Percentiles rank a stretch among this genome's conserved stretches.
These are phyloP conservation scores for Phylloscopus trochilus DNA, from an alignment of 2,113 vertebrate genomes.

Conservation along the genomic window DNA sequence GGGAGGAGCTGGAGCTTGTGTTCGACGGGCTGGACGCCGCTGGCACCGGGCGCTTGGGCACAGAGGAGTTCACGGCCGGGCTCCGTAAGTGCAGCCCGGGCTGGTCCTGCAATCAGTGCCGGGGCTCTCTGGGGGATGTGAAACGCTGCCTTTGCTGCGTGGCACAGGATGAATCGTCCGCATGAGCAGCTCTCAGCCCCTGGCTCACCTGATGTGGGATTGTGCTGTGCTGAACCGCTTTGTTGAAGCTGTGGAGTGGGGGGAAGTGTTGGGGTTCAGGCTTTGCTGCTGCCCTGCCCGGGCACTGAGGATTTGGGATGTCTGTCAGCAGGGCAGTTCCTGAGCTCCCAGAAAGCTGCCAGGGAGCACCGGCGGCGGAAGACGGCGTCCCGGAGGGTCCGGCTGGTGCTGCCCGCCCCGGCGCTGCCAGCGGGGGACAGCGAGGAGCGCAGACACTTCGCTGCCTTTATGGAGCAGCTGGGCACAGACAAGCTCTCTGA, in stretches of 20 bases:
- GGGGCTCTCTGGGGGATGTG: accelerated
- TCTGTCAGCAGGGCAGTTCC: conserved; percentile 45
- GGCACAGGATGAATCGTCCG: background rate
- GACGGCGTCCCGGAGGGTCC: background rate
- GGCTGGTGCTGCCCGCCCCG: background rate
- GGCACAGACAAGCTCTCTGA: conserved; percentile 14
- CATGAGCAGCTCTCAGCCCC: accelerated
- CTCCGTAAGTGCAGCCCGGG: conserved; percentile 61
- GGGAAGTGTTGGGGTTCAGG: background rate
- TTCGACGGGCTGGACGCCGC: conserved; percentile 71
- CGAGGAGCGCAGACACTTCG: conserved; percentile 65
- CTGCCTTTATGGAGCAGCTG: conserved; percentile 66
- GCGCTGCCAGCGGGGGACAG: background rate
- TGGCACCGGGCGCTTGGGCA: conserved; percentile 45
- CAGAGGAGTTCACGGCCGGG: conserved; percentile 58
- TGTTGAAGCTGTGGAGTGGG: accelerated
- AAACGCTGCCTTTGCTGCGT: background rate
- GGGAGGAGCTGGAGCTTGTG: conserved; percentile 63
- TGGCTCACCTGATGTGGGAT: accelerated
- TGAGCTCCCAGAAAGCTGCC: conserved; percentile 16
- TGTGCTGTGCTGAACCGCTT: accelerated
- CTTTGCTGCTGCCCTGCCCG: accelerated
- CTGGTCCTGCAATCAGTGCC: accelerated
- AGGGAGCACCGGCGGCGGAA: conserved; percentile 19
- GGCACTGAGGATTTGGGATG: background rate